Conservation (phyloP, 2,113 vertebrate species). For the Sphaerodactylus townsendi region DNA sequence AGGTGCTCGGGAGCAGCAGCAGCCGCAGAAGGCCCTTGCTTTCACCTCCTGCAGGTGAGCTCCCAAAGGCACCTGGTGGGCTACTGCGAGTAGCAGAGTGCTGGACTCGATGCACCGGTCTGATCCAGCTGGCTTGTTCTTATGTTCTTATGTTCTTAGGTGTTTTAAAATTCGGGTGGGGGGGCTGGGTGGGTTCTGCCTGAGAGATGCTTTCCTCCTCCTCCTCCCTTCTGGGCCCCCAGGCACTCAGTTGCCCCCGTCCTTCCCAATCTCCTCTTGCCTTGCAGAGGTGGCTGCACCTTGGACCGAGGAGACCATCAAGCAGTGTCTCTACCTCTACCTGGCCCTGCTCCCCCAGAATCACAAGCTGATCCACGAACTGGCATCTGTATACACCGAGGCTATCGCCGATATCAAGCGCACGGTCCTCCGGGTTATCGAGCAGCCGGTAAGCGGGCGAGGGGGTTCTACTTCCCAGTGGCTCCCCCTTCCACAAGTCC, state of each 20-base stretch:
- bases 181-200: neutral
- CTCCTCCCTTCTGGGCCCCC: neutral
- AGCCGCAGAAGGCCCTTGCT: too few relatives aligned
- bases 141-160: too few relatives aligned
- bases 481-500: neutral
- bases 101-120: too few relatives aligned
- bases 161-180: neutral
- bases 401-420: conserved; percentile 96
- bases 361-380: conserved; percentile 92
- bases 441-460: conserved; percentile 84
- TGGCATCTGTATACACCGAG: conserved; percentile 92
- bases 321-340: conserved; percentile 95
- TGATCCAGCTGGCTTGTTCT: too few relatives aligned
- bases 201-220: too few relatives aligned
- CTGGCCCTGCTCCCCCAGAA: conserved; percentile 91
- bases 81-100: too few relatives aligned
- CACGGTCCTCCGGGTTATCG: conserved; percentile 90
- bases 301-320: conserved; percentile 93
- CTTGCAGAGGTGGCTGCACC: conserved; percentile 90
- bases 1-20: too few relatives aligned
- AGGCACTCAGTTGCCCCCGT: neutral
- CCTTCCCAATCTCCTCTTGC: neutral
- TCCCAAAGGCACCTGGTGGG: too few relatives aligned
- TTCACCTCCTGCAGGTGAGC: too few relatives aligned
- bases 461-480: too few relatives aligned